Percentiles rank a stretch among this genome's conserved stretches.
Conservation (phyloP, 1,140 invertebrate genomes). For the Leptopilina boulardi region DNA sequence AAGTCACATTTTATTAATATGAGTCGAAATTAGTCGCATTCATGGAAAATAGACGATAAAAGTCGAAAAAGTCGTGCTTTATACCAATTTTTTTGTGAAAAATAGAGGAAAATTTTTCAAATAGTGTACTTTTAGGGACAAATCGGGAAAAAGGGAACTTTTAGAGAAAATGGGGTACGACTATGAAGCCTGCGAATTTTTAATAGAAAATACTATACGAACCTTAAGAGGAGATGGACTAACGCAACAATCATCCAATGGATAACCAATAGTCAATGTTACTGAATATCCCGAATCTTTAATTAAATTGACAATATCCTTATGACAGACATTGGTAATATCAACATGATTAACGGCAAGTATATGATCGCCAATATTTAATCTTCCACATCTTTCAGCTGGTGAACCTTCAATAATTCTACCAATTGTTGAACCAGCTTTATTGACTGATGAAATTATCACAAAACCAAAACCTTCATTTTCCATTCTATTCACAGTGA, state of each 20-base stretch:
- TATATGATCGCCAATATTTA: slow-evolving; percentile 97
- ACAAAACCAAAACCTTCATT: slow-evolving; percentile 99
- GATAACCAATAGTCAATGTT: slow-evolving; percentile 90
- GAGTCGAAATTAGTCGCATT: no score
- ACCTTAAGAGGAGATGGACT: slow-evolving; percentile 72
- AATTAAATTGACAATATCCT: slow-evolving; percentile 95
- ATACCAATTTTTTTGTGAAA: no score
- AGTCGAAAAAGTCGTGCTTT: no score
- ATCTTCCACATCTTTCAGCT: slow-evolving; percentile 91
- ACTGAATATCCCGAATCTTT: slow-evolving; percentile 96
- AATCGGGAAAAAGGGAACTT: no score
- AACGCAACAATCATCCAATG: slow-evolving; percentile 78
- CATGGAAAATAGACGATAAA: no score
- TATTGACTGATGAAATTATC: slow-evolving; percentile 97
- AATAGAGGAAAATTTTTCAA: no score
- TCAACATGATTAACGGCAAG: slow-evolving; percentile 96
- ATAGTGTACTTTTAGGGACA: no score
- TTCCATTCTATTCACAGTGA: slow-evolving; percentile 91
- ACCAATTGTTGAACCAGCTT: slow-evolving; percentile 95
- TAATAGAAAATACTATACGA: slow-evolving; percentile 38
- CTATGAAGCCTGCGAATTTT: no score
- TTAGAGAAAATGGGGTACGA: no score
- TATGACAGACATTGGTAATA: slow-evolving; percentile 94
- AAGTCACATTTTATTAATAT: no score
- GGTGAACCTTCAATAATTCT: slow-evolving; percentile 96